phyloP scores from a whole-genome alignment of 2,888 invertebrate species.

The Cerceris ruficornis region DNA sequence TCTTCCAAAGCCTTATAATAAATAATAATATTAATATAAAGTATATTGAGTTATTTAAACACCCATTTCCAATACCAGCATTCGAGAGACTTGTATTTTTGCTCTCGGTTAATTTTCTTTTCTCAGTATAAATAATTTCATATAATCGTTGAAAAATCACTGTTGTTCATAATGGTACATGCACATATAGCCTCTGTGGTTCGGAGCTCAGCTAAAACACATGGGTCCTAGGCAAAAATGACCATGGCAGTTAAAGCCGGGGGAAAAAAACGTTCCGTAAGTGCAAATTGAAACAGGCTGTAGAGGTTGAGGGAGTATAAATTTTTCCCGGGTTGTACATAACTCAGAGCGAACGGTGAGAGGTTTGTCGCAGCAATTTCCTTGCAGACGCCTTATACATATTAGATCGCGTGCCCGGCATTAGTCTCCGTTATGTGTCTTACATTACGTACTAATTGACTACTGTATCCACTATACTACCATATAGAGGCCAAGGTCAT shows the following conservation, averaged over 20 bases:
- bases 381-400: constrained; percentile 56
- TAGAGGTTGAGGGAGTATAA: constrained; percentile 30
- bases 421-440: constrained; percentile 66
- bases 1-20: too few relatives aligned
- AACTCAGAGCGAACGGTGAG: constrained; percentile 54
- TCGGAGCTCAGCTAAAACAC: too few relatives aligned
- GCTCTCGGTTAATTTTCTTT: too few relatives aligned
- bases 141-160: too few relatives aligned
- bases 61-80: too few relatives aligned
- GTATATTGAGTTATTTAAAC: too few relatives aligned
- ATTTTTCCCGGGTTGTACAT: constrained; percentile 14
- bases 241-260: constrained; percentile 38
- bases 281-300: constrained; percentile 51
- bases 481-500: constrained; percentile 72
- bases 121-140: too few relatives aligned
- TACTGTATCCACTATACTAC: constrained; percentile 12
- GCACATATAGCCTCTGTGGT: too few relatives aligned
- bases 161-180: too few relatives aligned
- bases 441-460: constrained; percentile 53
- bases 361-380: constrained; percentile 61
- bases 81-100: too few relatives aligned
- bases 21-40: too few relatives aligned
- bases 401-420: constrained; percentile 73
- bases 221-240: constrained; percentile 26
- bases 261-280: constrained; percentile 38